These are phyloP conservation scores for Saccostrea glomerata DNA, from an alignment of 1,140 invertebrate species.

Conservation along the genomic window DNA sequence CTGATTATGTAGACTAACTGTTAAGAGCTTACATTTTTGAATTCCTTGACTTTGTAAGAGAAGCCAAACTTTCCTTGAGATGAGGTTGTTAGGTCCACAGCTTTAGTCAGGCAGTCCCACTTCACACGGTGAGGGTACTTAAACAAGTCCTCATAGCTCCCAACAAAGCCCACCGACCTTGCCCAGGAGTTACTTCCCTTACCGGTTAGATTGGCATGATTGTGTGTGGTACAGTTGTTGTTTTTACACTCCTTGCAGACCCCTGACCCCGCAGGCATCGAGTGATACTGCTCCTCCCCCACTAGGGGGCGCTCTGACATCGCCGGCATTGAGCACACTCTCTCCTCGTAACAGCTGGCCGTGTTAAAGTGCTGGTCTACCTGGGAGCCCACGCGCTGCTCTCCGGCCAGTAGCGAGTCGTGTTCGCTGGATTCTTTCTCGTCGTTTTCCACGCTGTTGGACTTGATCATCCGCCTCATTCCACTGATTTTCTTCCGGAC, in stretches of 20 bases:
- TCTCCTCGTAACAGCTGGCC: neutral
- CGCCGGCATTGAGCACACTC: neutral
- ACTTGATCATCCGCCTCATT: slow-evolving; percentile 31
- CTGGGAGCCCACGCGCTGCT: neutral
- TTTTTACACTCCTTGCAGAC: slow-evolving; percentile 25
- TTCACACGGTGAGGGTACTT: slow-evolving; percentile 54
- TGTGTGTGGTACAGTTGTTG: slow-evolving; percentile 29
- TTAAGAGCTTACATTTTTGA: slow-evolving; percentile 39
- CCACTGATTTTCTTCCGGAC: slow-evolving; percentile 35
- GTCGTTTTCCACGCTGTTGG: slow-evolving; percentile 42
- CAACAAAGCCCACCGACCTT: neutral
- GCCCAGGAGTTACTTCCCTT: slow-evolving; percentile 20
- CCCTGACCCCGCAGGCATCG: neutral
- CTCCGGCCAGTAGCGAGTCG: slow-evolving; percentile 28
- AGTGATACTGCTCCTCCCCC: slow-evolving; percentile 7
- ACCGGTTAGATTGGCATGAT: neutral
- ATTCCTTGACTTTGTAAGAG: slow-evolving; percentile 52
- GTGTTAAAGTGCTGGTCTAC: neutral
- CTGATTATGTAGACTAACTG: too few species aligned
- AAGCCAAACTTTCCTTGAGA: slow-evolving; percentile 52
- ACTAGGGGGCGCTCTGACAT: neutral
- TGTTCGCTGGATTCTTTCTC: slow-evolving; percentile 43
- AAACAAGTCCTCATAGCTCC: slow-evolving; percentile 43
- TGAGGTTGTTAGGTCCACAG: slow-evolving; percentile 34
- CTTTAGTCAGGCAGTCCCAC: slow-evolving; percentile 52